phyloP scores from a whole-genome alignment of 23 tunicate genomes.

The Trididemnum nubilum region DNA sequence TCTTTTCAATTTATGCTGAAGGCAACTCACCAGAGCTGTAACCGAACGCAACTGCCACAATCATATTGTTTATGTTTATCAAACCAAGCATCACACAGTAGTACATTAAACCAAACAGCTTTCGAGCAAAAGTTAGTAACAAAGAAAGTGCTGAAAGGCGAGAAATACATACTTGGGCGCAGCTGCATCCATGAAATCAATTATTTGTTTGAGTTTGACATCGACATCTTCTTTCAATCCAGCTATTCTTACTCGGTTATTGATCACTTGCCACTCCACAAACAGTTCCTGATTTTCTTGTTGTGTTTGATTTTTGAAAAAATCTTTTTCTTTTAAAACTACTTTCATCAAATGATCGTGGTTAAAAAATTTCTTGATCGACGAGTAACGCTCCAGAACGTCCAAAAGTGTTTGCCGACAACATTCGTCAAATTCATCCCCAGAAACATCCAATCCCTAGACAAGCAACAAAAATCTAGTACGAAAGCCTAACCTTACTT shows the following conservation, averaged over 20 bases:
- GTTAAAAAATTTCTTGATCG: slow-evolving; percentile 2
- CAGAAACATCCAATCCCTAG: background rate
- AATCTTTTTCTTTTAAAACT: background rate
- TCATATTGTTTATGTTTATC: too few relatives aligned
- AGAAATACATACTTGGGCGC: too few relatives aligned
- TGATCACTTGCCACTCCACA: background rate
- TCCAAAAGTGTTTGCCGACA: background rate
- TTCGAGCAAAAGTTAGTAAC: too few relatives aligned
- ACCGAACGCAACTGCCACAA: too few relatives aligned
- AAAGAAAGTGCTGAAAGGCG: too few relatives aligned
- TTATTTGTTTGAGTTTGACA: background rate
- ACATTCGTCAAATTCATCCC: background rate
- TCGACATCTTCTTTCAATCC: slow-evolving; percentile 2
- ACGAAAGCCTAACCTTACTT: too few relatives aligned
- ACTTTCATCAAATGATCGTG: slow-evolving; percentile 33
- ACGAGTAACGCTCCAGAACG: background rate
- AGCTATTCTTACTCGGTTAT: background rate
- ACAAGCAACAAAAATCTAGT: background rate
- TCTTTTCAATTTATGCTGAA: too few relatives aligned
- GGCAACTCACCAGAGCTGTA: too few relatives aligned
- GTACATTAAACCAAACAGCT: too few relatives aligned
- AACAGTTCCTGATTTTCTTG: background rate
- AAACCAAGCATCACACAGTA: too few relatives aligned
- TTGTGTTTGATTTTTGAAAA: background rate
- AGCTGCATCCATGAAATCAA: background rate